Evolutionary conservation across 2,888 invertebrate species (phyloP).

Genomic region (Plagiodera versicolora): DNA sequence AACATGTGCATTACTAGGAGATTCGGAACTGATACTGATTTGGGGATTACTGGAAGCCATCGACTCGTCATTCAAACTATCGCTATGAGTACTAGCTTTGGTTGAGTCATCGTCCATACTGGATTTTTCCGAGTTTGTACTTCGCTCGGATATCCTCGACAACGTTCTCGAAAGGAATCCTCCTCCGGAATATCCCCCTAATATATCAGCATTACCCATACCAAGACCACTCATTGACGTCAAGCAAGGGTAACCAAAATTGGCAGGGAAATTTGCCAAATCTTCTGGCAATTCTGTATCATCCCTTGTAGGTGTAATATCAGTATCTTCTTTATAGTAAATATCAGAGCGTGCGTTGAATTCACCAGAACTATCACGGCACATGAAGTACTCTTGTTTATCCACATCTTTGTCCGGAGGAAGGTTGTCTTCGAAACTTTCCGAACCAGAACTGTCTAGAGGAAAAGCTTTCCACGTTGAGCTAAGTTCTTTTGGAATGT

Average conservation of each 20-base stretch:
- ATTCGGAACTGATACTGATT: constrained; percentile 82
- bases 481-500: constrained; percentile 66
- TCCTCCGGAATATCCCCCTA: constrained; percentile 58
- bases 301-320: constrained; percentile 61
- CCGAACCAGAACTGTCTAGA: constrained; percentile 82
- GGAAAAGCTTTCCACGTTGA: constrained; percentile 84
- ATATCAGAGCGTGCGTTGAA: constrained; percentile 47
- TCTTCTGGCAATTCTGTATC: constrained; percentile 76
- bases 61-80: constrained; percentile 83
- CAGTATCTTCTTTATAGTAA: constrained; percentile 54
- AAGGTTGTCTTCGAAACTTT: constrained; percentile 82
- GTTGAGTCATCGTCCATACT: constrained; percentile 85
- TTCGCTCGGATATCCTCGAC: constrained; percentile 84
- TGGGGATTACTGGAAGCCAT: constrained; percentile 83
- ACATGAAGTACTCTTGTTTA: constrained; percentile 52
- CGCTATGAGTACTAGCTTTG: constrained; percentile 81
- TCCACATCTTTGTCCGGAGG: constrained; percentile 71
- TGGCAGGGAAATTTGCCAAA: constrained; percentile 73
- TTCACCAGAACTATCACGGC: constrained; percentile 48
- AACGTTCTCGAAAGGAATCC: constrained; percentile 77
- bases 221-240: constrained; percentile 60
- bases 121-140: constrained; percentile 85
- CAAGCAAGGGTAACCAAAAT: constrained; percentile 70
- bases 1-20: constrained; percentile 73
- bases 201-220: constrained; percentile 66